A percentile compares a stretch with the other conserved stretches of the same genome.
Evolutionary conservation across 2,113 vertebrate genomes (phyloP).

Genomic region (Brachypodius melanocephalos): DNA sequence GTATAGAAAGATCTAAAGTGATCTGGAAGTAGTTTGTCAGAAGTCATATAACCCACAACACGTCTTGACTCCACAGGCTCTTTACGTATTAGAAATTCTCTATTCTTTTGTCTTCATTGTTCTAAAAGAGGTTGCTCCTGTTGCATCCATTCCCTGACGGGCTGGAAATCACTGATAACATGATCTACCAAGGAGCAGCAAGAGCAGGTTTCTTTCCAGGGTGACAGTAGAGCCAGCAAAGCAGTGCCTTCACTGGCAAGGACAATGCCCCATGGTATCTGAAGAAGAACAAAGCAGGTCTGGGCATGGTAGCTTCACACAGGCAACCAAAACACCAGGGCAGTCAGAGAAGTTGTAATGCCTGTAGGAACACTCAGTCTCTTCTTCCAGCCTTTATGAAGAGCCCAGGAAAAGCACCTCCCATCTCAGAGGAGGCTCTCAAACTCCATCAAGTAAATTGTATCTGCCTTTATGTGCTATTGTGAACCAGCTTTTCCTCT

Average conservation of each 20-base stretch:
- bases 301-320: not conserved
- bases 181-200: not conserved
- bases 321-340: not conserved
- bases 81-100: not conserved
- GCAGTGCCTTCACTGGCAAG: not conserved
- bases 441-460: not conserved
- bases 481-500: not conserved
- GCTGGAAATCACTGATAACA: not conserved
- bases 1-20: not conserved
- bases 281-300: not conserved
- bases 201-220: not conserved
- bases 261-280: fast-evolving
- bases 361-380: not conserved
- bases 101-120: not conserved
- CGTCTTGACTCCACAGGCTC: not conserved
- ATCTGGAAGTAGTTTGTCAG: not conserved
- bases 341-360: not conserved
- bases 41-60: not conserved
- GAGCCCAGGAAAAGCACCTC: not conserved
- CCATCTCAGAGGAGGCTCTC: not conserved
- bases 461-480: not conserved
- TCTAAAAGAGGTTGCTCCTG: not conserved
- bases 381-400: not conserved
- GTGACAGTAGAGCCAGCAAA: not conserved
- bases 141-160: not conserved